Conservation (phyloP, 2,797 vertebrate genomes). For the Apodemus agrarius region DNA sequence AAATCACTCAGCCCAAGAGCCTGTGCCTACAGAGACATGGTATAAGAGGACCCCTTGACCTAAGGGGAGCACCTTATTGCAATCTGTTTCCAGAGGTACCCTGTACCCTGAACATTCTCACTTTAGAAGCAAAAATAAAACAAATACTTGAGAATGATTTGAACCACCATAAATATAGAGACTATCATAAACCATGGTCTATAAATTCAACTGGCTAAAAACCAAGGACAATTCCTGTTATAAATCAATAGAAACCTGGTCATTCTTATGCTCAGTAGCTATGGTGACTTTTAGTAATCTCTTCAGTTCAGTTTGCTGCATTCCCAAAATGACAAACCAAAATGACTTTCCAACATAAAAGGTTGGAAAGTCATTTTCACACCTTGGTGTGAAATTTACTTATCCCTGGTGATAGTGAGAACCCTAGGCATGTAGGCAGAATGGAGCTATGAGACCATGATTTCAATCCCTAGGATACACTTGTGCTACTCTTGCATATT, state of each 20-base stretch:
- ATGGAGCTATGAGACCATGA: background rate
- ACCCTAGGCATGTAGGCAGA: background rate
- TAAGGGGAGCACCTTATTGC: background rate
- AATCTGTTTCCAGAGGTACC: background rate
- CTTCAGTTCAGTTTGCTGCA: background rate
- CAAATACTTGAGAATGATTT: conserved; percentile 6
- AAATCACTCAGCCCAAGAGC: background rate
- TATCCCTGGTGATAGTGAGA: too few species aligned
- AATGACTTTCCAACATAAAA: too few species aligned
- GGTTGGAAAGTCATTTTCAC: background rate
- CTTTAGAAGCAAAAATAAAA: background rate
- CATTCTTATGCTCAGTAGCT: background rate
- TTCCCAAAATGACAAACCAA: background rate
- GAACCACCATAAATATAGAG: background rate
- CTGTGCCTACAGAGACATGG: background rate
- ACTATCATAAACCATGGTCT: background rate
- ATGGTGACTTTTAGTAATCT: background rate
- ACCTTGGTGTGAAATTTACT: background rate
- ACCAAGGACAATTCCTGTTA: background rate
- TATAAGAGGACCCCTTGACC: background rate
- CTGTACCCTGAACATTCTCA: background rate
- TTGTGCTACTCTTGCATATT: background rate
- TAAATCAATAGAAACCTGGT: background rate
- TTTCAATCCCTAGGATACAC: background rate
- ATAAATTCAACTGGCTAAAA: background rate